A percentile compares a stretch with the other conserved stretches of the same genome.
These are phyloP conservation scores for Cephalotes varians DNA, from an alignment of 2,888 invertebrate genomes.

Conservation along the genomic window DNA sequence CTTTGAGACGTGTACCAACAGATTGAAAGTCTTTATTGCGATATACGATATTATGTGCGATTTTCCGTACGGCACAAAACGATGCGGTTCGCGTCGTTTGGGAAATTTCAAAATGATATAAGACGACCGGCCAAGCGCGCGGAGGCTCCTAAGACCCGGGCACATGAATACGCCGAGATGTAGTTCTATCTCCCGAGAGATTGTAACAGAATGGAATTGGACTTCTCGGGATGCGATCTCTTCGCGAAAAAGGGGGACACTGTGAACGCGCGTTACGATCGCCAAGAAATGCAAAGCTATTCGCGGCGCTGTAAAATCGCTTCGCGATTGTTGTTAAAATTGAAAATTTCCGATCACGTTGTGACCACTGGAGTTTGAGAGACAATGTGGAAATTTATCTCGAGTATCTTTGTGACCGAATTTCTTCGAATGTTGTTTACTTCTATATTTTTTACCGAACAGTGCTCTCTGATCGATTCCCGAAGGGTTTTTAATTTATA, in stretches of 20 bases:
- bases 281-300: slow-evolving; percentile 22
- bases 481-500: background rate
- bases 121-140: slow-evolving; percentile 23
- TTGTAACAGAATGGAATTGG: slow-evolving; percentile 64
- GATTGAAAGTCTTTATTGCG: slow-evolving; percentile 30
- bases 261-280: background rate
- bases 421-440: background rate
- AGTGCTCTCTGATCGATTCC: background rate
- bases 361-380: no score
- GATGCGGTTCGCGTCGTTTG: slow-evolving; percentile 25
- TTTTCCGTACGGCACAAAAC: slow-evolving; percentile 22
- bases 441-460: background rate
- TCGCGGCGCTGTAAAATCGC: slow-evolving; percentile 39
- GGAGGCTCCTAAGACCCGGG: slow-evolving; percentile 38
- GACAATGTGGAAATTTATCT: background rate
- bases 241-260: slow-evolving; percentile 43
- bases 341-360: slow-evolving; percentile 6
- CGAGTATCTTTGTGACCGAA: background rate
- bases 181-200: slow-evolving; percentile 58
- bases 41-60: slow-evolving; percentile 25
- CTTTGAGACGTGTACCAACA: slow-evolving; percentile 13
- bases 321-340: slow-evolving; percentile 50
- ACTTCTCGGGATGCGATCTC: slow-evolving; percentile 57
- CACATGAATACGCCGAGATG: slow-evolving; percentile 52
- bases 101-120: slow-evolving; percentile 47